Percentiles rank a stretch among this genome's conserved stretches.
These are phyloP conservation scores for Tragelaphus imberbis DNA, from an alignment of 2,113 vertebrate genomes.

Conservation along the genomic window DNA sequence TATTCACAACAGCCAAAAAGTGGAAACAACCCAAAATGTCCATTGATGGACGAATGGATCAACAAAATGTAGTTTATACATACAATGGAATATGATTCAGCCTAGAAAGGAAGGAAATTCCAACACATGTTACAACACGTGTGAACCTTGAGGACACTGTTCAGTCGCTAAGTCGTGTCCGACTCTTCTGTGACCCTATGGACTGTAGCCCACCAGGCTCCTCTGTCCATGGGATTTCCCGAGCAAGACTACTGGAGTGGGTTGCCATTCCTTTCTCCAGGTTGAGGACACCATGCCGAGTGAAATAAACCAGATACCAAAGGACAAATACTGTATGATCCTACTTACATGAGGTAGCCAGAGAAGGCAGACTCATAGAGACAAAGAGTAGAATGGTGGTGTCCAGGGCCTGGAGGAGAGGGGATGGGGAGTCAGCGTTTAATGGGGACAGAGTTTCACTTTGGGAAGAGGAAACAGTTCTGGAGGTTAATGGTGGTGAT, in stretches of 20 bases:
- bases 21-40: not conserved
- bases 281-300: not conserved
- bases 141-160: not conserved
- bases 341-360: not conserved
- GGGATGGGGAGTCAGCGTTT: not conserved
- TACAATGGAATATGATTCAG: not conserved
- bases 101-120: not conserved
- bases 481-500: not conserved
- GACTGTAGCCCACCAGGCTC: not conserved
- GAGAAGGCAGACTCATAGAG: not conserved
- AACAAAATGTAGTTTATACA: not conserved
- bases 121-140: fast-evolving
- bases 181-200: not conserved
- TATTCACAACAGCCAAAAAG: not conserved
- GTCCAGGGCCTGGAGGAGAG: not conserved
- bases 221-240: not conserved
- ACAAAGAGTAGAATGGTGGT: not conserved
- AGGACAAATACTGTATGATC: not conserved
- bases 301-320: not conserved
- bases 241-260: not conserved
- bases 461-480: not conserved
- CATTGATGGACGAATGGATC: not conserved
- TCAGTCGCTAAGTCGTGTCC: not conserved
- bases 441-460: not conserved
- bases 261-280: not conserved